These are phyloP conservation scores for Castor canadensis DNA, from an alignment of 2,113 vertebrate genomes.

Conservation along the genomic window DNA sequence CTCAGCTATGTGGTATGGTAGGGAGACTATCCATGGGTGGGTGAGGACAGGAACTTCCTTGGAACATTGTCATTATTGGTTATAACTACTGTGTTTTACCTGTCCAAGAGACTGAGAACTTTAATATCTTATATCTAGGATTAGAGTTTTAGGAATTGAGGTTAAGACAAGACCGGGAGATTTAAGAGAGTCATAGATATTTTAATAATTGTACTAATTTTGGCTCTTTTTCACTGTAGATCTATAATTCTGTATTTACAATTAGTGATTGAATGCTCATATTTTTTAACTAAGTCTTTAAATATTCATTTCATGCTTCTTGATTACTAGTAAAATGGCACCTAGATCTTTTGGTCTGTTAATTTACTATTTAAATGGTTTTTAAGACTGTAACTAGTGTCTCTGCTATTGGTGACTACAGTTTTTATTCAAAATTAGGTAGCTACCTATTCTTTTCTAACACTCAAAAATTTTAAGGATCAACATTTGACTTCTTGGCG, in stretches of 20 bases:
- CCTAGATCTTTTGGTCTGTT: not conserved
- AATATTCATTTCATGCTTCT: not conserved
- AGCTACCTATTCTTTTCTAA: not conserved
- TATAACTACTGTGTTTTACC: not conserved
- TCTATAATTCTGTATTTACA: not conserved
- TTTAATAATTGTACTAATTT: not conserved
- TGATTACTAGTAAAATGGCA: not conserved
- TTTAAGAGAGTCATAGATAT: not conserved
- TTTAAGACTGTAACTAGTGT: not conserved
- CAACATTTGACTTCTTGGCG: constrained; percentile 70
- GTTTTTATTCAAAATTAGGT: constrained; percentile 23
- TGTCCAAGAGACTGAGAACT: not conserved
- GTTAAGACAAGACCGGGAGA: not conserved
- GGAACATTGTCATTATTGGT: not conserved
- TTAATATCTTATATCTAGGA: not conserved
- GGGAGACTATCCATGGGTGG: not conserved
- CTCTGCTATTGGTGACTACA: not conserved
- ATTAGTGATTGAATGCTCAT: not conserved
- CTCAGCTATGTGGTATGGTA: not conserved
- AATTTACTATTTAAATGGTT: not conserved
- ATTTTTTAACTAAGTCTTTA: not conserved
- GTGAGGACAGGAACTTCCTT: not conserved
- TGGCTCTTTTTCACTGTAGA: not conserved
- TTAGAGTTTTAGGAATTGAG: not conserved
- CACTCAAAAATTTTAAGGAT: constrained; percentile 64